Evolutionary conservation across 2,888 invertebrate genomes (phyloP).

Genomic region (Iphiclides podalirius): DNA sequence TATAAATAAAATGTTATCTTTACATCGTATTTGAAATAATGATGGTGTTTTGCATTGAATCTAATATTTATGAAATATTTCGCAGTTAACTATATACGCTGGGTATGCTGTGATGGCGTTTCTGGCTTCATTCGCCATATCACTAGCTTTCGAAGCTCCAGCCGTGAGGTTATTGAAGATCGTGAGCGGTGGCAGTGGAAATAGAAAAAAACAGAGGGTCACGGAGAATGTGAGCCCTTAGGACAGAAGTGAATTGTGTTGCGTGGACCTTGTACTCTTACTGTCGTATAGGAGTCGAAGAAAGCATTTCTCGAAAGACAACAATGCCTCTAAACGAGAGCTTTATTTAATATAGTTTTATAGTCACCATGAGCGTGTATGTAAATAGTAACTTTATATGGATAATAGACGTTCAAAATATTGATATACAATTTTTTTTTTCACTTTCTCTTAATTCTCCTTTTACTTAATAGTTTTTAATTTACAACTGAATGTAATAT

Average conservation of each 20-base stretch:
- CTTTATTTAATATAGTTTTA: conserved; percentile 28
- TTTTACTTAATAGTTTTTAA: no score
- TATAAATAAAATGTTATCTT: no score
- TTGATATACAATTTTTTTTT: no score
- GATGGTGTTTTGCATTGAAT: no score
- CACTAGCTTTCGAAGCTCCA: conserved; percentile 90
- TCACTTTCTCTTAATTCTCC: no score
- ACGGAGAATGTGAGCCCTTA: conserved; percentile 32
- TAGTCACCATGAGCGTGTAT: no score
- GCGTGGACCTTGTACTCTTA: not conserved
- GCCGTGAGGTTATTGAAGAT: conserved; percentile 88
- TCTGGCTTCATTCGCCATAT: conserved; percentile 86
- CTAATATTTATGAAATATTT: conserved; percentile 17
- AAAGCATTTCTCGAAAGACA: conserved; percentile 20
- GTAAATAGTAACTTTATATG: no score
- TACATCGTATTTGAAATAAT: no score
- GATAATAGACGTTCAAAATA: no score
- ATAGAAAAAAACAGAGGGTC: conserved; percentile 49
- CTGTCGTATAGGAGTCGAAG: conserved; percentile 6
- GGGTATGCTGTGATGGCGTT: conserved; percentile 91
- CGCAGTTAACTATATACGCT: conserved; percentile 80
- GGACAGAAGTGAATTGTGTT: not conserved
- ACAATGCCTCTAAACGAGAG: conserved; percentile 28
- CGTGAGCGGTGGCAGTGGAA: conserved; percentile 52
- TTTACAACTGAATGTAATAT: no score